These are phyloP conservation scores for Cydia fagiglandana DNA, from an alignment of 1,140 invertebrate species.

Conservation along the genomic window DNA sequence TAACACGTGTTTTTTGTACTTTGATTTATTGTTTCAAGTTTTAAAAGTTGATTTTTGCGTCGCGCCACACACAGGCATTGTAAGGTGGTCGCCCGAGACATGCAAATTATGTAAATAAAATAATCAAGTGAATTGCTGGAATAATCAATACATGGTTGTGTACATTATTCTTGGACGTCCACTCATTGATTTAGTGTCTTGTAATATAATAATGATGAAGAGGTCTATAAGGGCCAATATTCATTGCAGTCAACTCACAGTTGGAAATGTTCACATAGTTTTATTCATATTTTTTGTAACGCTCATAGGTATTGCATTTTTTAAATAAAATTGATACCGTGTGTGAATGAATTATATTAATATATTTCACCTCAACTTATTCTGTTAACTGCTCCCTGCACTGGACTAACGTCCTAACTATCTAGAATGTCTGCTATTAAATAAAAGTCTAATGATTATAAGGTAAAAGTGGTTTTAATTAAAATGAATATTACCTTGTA, in stretches of 20 bases:
- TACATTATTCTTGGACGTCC: slow-evolving; percentile 32
- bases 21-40: slow-evolving; percentile 76
- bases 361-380: slow-evolving; percentile 43
- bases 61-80: slow-evolving; percentile 66
- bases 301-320: neutral
- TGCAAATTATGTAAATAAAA: slow-evolving; percentile 41
- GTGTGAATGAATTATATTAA: neutral
- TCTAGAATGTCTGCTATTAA: slow-evolving; percentile 44
- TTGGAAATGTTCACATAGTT: slow-evolving; percentile 11
- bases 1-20: slow-evolving; percentile 75
- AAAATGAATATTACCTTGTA: neutral
- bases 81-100: slow-evolving; percentile 34
- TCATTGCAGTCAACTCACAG: slow-evolving; percentile 4
- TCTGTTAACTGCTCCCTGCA: slow-evolving; percentile 46
- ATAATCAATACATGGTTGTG: slow-evolving; percentile 29
- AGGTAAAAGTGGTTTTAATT: neutral
- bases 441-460: slow-evolving; percentile 36
- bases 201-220: slow-evolving; percentile 32
- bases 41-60: slow-evolving; percentile 69
- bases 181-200: slow-evolving; percentile 31
- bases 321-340: slow-evolving; percentile 19
- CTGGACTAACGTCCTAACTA: slow-evolving; percentile 11
- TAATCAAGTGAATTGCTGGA: slow-evolving; percentile 38
- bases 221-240: slow-evolving; percentile 23
- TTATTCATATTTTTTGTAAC: neutral